These are phyloP conservation scores for Sesia apiformis DNA, from an alignment of 2,888 invertebrate species.

Conservation along the genomic window DNA sequence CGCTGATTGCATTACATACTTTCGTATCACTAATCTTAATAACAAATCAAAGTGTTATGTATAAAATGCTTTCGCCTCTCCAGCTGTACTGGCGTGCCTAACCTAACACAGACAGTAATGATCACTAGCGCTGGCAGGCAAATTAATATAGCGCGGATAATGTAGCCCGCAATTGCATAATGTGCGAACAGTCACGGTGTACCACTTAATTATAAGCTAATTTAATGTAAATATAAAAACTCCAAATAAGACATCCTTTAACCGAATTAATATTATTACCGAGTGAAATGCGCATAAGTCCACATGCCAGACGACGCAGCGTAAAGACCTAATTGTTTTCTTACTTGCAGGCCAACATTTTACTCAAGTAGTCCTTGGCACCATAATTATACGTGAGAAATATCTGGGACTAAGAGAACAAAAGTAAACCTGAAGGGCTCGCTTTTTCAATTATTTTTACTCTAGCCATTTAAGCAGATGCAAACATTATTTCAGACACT, in stretches of 20 bases:
- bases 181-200: constrained; percentile 9
- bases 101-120: constrained; percentile 16
- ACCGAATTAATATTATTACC: constrained; percentile 20
- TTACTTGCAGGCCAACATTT: constrained; percentile 31
- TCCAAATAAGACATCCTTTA: constrained; percentile 1
- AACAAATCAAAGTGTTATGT: constrained; percentile 5
- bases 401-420: constrained; percentile 3
- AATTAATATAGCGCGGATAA: constrained; percentile 21
- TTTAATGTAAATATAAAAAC: constrained; percentile 6
- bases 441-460: neutral
- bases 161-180: constrained; percentile 10
- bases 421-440: neutral
- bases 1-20: constrained; percentile 1
- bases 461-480: neutral
- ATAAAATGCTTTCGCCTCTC: constrained; percentile 7
- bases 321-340: constrained; percentile 33
- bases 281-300: constrained; percentile 24
- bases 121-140: constrained; percentile 26
- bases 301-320: constrained; percentile 30
- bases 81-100: constrained; percentile 2
- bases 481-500: neutral
- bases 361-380: constrained; percentile 29
- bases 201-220: constrained; percentile 5
- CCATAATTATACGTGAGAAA: constrained; percentile 19
- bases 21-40: constrained; percentile 5